Percentiles rank a stretch among this genome's conserved stretches.
Conservation (phyloP, 2,113 vertebrate genomes). For the Aramus guarauna region DNA sequence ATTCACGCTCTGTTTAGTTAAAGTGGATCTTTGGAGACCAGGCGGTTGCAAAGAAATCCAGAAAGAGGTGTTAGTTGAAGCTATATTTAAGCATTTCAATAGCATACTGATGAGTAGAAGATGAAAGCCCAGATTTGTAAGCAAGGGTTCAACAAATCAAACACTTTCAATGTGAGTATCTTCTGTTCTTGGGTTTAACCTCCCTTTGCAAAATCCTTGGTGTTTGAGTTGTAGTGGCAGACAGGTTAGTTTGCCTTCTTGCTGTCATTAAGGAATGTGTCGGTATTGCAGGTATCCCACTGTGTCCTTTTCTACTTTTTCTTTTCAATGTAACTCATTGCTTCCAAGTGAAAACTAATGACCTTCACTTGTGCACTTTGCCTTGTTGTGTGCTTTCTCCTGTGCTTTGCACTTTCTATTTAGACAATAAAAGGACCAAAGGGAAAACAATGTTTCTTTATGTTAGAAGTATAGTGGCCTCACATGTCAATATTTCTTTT, state of each 20-base stretch:
- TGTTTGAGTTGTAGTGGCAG: neutral
- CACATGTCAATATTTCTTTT: slow-evolving; percentile 69
- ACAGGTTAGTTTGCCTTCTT: neutral
- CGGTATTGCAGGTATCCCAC: neutral
- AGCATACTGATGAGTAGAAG: neutral
- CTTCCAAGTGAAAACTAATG: neutral
- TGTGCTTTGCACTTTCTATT: slow-evolving; percentile 15
- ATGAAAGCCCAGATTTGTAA: neutral
- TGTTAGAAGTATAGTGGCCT: slow-evolving; percentile 23
- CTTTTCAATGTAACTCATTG: neutral
- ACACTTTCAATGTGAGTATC: neutral
- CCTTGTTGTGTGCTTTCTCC: slow-evolving; percentile 16
- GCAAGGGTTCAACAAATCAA: neutral
- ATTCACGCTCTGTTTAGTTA: neutral
- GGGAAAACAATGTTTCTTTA: slow-evolving; percentile 64
- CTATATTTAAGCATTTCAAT: neutral
- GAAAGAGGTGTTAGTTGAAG: neutral
- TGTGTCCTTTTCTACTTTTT: neutral
- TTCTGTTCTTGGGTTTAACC: neutral
- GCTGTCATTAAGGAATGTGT: neutral
- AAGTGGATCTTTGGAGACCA: neutral
- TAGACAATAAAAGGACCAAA: slow-evolving; percentile 49
- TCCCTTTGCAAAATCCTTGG: neutral
- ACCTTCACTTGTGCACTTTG: neutral
- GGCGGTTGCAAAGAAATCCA: neutral